Evolutionary conservation across 2,888 invertebrate genomes (phyloP).

Genomic region (Ophonus ardosiacus): DNA sequence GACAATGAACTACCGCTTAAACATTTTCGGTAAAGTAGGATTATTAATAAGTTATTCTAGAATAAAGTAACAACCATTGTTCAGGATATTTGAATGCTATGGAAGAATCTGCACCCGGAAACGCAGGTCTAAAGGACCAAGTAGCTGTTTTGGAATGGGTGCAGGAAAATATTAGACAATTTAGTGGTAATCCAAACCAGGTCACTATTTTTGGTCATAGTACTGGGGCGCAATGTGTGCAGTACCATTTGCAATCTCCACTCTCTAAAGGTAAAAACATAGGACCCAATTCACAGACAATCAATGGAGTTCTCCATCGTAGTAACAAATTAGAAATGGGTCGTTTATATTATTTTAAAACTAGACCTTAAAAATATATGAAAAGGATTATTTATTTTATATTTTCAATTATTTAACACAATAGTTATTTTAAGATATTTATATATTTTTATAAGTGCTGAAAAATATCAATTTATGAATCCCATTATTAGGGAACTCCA

Average conservation of each 20-base stretch:
- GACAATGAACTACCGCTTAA: constrained; percentile 43
- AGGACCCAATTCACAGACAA: too few relatives aligned
- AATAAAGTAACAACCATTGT: background rate
- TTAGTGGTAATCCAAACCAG: constrained; percentile 26
- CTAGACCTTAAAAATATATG: background rate
- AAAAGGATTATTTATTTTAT: too few relatives aligned
- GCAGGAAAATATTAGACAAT: constrained; percentile 48
- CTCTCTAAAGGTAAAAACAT: constrained; percentile 70
- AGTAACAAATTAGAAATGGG: background rate
- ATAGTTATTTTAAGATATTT: too few relatives aligned
- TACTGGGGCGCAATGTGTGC: constrained; percentile 74
- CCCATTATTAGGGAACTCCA: too few relatives aligned
- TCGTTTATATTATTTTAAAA: background rate
- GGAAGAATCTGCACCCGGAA: constrained; percentile 74
- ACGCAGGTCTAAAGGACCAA: constrained; percentile 75
- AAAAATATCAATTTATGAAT: too few relatives aligned
- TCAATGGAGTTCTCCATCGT: background rate
- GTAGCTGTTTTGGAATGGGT: constrained; percentile 72
- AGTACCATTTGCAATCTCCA: constrained; percentile 75
- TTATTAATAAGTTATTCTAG: background rate
- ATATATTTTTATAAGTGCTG: too few relatives aligned
- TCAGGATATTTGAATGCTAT: constrained; percentile 71
- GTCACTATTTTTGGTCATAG: constrained; percentile 75
- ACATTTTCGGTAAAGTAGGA: constrained; percentile 38
- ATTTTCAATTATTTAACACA: too few relatives aligned